Percentiles rank a stretch among this genome's conserved stretches.
Evolutionary conservation across 2,888 invertebrate species (phyloP).

Genomic region (Athalia circularis): DNA sequence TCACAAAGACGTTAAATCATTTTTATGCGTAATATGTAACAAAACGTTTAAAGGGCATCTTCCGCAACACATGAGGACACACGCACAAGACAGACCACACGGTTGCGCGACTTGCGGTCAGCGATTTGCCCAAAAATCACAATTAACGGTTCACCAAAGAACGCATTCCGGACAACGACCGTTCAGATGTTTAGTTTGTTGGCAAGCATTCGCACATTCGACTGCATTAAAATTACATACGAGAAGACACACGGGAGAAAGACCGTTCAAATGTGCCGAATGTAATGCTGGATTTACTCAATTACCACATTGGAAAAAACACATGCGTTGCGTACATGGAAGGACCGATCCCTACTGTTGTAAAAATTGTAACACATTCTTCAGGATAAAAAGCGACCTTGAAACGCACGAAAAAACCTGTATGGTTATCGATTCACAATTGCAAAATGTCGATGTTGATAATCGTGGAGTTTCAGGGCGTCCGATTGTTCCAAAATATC

Average conservation of each 20-base stretch:
- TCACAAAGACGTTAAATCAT: slow-evolving; percentile 84
- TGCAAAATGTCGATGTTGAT: slow-evolving; percentile 52
- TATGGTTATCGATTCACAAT: too few relatives aligned
- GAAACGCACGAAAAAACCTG: slow-evolving; percentile 77
- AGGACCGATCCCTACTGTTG: slow-evolving; percentile 87
- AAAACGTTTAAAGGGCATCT: slow-evolving; percentile 88
- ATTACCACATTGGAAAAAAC: slow-evolving; percentile 90
- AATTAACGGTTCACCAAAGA: slow-evolving; percentile 88
- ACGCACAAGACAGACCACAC: slow-evolving; percentile 85
- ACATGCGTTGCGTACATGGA: slow-evolving; percentile 90
- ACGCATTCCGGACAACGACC: slow-evolving; percentile 91
- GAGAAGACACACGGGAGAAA: slow-evolving; percentile 89
- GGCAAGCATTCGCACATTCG: slow-evolving; percentile 88
- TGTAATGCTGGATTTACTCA: slow-evolving; percentile 85
- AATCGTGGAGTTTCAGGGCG: slow-evolving; percentile 59
- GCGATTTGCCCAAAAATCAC: slow-evolving; percentile 88
- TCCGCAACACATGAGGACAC: slow-evolving; percentile 88
- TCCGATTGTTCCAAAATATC: slow-evolving; percentile 71
- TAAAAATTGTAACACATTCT: slow-evolving; percentile 82
- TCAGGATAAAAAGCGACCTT: slow-evolving; percentile 85
- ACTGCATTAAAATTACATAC: slow-evolving; percentile 90
- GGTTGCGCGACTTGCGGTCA: slow-evolving; percentile 87
- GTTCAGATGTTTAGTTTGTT: slow-evolving; percentile 88
- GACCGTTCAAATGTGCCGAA: slow-evolving; percentile 84
- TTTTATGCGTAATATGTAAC: slow-evolving; percentile 88